Percentiles rank a stretch among this genome's conserved stretches.
phyloP scores from a whole-genome alignment of 2,888 invertebrate genomes.

The Smittia aterrima region DNA sequence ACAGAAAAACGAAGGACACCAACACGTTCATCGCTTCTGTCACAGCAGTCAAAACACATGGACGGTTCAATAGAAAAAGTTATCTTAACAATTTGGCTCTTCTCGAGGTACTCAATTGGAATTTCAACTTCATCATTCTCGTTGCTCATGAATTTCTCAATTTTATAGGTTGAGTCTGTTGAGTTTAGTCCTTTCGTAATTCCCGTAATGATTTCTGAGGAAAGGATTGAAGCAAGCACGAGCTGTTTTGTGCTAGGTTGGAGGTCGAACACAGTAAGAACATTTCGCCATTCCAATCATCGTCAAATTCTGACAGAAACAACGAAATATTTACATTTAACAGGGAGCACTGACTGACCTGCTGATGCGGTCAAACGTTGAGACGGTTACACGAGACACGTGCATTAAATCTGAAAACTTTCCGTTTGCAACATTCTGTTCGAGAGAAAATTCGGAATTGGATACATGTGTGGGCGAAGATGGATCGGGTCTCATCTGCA shows the following conservation, averaged over 20 bases:
- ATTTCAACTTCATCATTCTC: not conserved
- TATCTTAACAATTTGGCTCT: conserved; percentile 18
- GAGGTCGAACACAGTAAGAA: not conserved
- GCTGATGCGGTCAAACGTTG: not conserved
- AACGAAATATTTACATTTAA: not conserved
- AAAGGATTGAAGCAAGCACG: not conserved
- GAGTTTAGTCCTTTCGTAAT: not conserved
- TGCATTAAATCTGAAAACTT: not conserved
- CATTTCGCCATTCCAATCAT: not conserved
- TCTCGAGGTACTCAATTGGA: not conserved
- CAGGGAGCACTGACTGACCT: not conserved
- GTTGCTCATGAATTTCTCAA: not conserved
- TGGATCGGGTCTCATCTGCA: conserved; percentile 23
- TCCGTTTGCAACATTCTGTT: conserved; percentile 30
- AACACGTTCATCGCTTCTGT: not conserved
- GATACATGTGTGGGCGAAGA: conserved; percentile 11
- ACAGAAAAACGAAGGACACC: not conserved
- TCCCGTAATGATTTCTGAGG: not conserved
- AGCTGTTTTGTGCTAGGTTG: not conserved
- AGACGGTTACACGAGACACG: not conserved
- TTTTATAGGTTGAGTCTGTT: not conserved
- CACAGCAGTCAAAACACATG: not conserved
- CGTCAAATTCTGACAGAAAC: not conserved
- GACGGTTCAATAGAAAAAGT: conserved; percentile 6
- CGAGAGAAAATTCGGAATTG: not conserved